Base-by-base conservation (phyloP, 2,888 invertebrate genomes). In the Perizoma flavofasciatum region DNA sequence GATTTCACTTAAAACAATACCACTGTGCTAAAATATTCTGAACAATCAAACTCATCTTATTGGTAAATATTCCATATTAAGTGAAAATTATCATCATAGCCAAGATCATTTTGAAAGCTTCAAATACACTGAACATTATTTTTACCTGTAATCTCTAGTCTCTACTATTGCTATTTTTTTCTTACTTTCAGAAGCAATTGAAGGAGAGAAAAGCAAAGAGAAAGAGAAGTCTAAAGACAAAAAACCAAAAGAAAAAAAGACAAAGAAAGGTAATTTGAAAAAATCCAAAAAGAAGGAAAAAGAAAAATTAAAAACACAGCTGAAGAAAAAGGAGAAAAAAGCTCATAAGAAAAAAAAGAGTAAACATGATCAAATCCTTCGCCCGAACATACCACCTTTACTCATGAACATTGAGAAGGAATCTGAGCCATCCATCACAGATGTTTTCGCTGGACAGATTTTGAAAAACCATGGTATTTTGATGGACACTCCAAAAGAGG, bases 381-480 rank as follows among this genome's bases (percentile, higher is more conserved):
- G 89, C 10, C 92, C 92, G 0, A 92, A 91, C 67, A 79, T 92
- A 61, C 92, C 92, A 22, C 92, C 91, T 0, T 70, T 92, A 40
- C 77, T 91, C 0, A 91, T 91, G 89, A 91, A 90, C 59, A 88
- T 89, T 61, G 89, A 89, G 60, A 92, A 91, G 63, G 84, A 86
- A 56, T 88, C 92, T 4, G 90, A 93, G 55, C 91, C 92, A 4
- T 94, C 94, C 8, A 94, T 94, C 40, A 94, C 94, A 0, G 94
- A 94, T 79, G 93, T 94, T 0, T 94, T 94, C 77, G 94, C 94
- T 6, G 94, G 93, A n/a, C 94, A 94, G 68, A 91, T 94, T 51
- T 79, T 94, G 32, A 92, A 92, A 63, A 89, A 89, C 62, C 92
- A 92, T 75, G 92, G 92, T 0, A 85, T 91, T 22, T 78, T 75